Evolutionary conservation across 2,113 vertebrate genomes (phyloP).

Genomic region (Laticauda laticaudata): DNA sequence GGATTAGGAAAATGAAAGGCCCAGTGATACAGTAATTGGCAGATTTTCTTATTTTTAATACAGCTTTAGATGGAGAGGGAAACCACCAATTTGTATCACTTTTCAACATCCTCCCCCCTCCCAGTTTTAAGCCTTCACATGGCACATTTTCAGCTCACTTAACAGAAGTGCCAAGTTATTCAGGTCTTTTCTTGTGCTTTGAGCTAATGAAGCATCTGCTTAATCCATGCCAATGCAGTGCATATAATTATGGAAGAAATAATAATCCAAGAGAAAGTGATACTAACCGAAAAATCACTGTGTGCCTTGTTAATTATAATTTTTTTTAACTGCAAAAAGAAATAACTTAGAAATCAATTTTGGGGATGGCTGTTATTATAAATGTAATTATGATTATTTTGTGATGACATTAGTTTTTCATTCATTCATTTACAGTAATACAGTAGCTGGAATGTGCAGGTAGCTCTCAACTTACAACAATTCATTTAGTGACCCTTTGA

Average conservation of each 20-base stretch:
- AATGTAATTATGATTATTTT: slow-evolving; percentile 50
- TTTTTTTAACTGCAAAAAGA: slow-evolving; percentile 73
- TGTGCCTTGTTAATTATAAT: slow-evolving; percentile 73
- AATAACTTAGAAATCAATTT: slow-evolving; percentile 71
- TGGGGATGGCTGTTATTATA: neutral
- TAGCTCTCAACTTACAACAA: too few species aligned
- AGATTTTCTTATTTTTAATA: neutral
- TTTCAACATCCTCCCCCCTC: neutral
- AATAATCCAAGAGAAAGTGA: slow-evolving; percentile 73
- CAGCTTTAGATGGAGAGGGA: neutral
- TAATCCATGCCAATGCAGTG: slow-evolving; percentile 70
- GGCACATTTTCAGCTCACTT: slow-evolving; percentile 52
- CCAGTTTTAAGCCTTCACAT: slow-evolving; percentile 9
- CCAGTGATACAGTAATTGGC: neutral
- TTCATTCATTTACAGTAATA: slow-evolving; percentile 24
- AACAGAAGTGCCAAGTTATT: slow-evolving; percentile 42
- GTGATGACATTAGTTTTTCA: slow-evolving; percentile 43
- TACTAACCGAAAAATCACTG: slow-evolving; percentile 73
- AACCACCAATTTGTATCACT: neutral
- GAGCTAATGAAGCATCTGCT: slow-evolving; percentile 67
- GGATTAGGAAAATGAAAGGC: neutral
- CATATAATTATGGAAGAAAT: slow-evolving; percentile 71
- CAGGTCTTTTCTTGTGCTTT: slow-evolving; percentile 47
- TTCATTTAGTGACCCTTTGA: too few species aligned
- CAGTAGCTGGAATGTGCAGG: slow-evolving; percentile 32